Conservation (phyloP, 2,888 invertebrate species). For the Xestoiulus laeticollis region DNA sequence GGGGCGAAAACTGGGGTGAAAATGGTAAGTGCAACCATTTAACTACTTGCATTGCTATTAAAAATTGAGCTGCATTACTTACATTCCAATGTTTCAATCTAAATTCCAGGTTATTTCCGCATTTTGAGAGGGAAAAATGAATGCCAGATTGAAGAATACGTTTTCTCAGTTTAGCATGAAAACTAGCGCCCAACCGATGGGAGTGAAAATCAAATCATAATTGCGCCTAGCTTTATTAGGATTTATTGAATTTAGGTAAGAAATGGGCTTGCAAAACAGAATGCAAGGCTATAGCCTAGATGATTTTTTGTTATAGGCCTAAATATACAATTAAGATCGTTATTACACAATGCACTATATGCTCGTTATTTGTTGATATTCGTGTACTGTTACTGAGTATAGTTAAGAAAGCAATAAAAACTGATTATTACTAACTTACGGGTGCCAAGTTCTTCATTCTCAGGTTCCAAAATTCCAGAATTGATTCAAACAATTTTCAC, state of each 20-base stretch:
- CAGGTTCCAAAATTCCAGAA: no score
- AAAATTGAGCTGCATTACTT: neutral
- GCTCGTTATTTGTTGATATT: neutral
- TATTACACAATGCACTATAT: neutral
- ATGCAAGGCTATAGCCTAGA: neutral
- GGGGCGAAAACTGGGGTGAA: constrained; percentile 35
- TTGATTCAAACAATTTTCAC: neutral
- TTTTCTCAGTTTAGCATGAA: neutral
- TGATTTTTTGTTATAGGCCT: neutral
- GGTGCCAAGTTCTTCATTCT: no score
- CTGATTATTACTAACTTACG: no score
- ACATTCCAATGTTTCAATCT: neutral
- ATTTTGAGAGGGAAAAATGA: constrained; percentile 27
- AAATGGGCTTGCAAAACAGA: no score
- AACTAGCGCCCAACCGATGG: neutral
- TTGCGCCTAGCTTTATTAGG: no score
- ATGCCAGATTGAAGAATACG: neutral
- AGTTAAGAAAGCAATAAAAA: no score
- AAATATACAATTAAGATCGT: neutral
- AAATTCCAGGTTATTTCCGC: constrained; percentile 5
- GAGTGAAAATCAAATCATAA: neutral
- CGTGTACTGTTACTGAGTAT: neutral
- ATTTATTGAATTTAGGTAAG: no score
- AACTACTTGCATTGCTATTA: no score
- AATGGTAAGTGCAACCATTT: neutral